A percentile compares a stretch with the other conserved stretches of the same genome.
Conservation (phyloP, 2,113 vertebrate genomes). For the Gobius niger region DNA sequence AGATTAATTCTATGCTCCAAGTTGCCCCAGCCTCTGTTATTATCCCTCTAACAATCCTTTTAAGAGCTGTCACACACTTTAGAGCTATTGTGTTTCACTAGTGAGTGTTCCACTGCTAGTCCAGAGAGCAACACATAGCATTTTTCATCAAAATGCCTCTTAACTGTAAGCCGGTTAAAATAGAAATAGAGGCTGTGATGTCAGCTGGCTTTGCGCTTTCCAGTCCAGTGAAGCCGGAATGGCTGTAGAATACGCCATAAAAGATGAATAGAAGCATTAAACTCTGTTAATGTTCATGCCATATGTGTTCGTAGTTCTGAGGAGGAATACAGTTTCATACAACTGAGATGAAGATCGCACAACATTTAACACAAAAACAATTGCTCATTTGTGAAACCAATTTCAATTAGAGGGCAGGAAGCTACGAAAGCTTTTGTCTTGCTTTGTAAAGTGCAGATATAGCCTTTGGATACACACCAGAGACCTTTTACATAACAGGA, state of each 20-base stretch:
- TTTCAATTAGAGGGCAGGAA: conserved; percentile 12
- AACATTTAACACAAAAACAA: neutral
- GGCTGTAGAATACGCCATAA: conserved; percentile 4
- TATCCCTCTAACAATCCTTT: conserved; percentile 77
- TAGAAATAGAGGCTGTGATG: conserved; percentile 35
- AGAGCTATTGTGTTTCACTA: conserved; percentile 63
- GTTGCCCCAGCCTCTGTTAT: conserved; percentile 64
- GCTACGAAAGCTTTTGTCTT: conserved; percentile 52
- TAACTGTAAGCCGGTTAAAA: conserved; percentile 49
- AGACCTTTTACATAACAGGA: conserved; percentile 63
- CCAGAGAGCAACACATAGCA: conserved; percentile 35
- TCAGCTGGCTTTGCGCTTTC: conserved; percentile 20
- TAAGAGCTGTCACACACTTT: conserved; percentile 75
- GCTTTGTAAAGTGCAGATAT: conserved; percentile 60
- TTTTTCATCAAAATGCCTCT: conserved; percentile 57
- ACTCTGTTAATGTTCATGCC: conserved; percentile 18
- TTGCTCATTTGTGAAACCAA: conserved; percentile 18
- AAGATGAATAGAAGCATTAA: conserved; percentile 21
- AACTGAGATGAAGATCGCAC: conserved; percentile 18
- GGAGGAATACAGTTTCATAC: neutral
- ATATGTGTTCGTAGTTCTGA: conserved; percentile 1
- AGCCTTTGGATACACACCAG: conserved; percentile 46
- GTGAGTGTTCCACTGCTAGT: conserved; percentile 44
- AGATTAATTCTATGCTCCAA: conserved; percentile 71
- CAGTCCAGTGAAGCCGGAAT: conserved; percentile 19